These are phyloP conservation scores for Agonopterix alstromeriana DNA, from an alignment of 2,888 invertebrate genomes.

Conservation along the genomic window DNA sequence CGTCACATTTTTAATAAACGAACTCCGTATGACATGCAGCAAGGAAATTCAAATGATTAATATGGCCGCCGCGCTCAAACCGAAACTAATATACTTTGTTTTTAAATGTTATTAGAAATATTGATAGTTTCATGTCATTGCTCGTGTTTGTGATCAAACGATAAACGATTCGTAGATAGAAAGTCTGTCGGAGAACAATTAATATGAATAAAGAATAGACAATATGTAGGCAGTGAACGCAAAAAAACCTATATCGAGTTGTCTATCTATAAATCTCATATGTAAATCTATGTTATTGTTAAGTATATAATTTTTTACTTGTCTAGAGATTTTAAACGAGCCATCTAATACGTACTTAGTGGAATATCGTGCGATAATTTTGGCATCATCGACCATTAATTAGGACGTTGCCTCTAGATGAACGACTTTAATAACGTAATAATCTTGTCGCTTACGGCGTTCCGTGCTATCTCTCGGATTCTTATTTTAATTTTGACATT, in stretches of 20 bases:
- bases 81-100: constrained; percentile 72
- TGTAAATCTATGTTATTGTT: constrained; percentile 25
- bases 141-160: constrained; percentile 65
- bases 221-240: constrained; percentile 50
- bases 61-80: constrained; percentile 62
- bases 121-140: constrained; percentile 76
- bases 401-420: constrained; percentile 32
- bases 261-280: constrained; percentile 36
- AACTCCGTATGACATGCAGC: constrained; percentile 72
- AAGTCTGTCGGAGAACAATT: constrained; percentile 56
- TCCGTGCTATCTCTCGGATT: constrained; percentile 45
- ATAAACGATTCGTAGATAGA: constrained; percentile 67
- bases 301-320: constrained; percentile 11
- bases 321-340: constrained; percentile 10
- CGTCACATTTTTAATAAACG: constrained; percentile 77
- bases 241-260: constrained; percentile 34
- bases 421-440: constrained; percentile 51
- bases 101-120: constrained; percentile 75
- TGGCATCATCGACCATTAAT: constrained; percentile 49
- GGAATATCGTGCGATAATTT: constrained; percentile 25
- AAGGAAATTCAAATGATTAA: constrained; percentile 76
- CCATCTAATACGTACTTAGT: background rate
- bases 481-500: constrained; percentile 64
- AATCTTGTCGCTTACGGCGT: constrained; percentile 62
- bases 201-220: constrained; percentile 50